Conservation (phyloP, 2,113 vertebrate species). For the Charina bottae region DNA sequence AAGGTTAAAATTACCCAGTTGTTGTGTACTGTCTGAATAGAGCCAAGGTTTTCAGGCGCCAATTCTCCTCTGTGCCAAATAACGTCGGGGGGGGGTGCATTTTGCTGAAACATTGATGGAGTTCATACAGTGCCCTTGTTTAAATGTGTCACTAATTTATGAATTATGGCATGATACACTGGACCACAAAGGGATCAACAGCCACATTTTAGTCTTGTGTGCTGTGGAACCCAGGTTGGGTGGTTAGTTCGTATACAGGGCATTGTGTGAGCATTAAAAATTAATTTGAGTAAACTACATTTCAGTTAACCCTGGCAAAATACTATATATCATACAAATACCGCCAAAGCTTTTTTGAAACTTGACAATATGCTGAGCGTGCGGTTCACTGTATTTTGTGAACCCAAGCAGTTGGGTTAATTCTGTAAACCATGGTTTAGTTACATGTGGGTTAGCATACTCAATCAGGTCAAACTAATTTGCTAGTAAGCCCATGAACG, state of each 20-base stretch:
- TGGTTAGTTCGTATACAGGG: neutral
- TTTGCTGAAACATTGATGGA: neutral
- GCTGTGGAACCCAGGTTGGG: neutral
- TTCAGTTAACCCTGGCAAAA: neutral
- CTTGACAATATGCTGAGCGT: neutral
- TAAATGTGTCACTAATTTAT: neutral
- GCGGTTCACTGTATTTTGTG: neutral
- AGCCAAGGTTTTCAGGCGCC: neutral
- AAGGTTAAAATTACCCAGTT: neutral
- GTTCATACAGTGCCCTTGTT: neutral
- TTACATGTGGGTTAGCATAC: neutral
- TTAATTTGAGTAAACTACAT: neutral
- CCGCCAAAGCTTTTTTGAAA: neutral
- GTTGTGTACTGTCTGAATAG: neutral
- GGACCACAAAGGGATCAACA: neutral
- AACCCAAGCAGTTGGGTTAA: neutral
- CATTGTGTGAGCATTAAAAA: neutral
- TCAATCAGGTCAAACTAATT: neutral
- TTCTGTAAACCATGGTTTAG: neutral
- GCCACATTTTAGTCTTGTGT: neutral
- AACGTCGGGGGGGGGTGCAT: neutral
- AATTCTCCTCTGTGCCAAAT: neutral
- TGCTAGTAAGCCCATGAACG: neutral
- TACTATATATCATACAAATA: neutral
- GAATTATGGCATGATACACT: neutral